A percentile compares a stretch with the other conserved stretches of the same genome.
Evolutionary conservation across 2,113 vertebrate genomes (phyloP).

Genomic region (Coturnix japonica): DNA sequence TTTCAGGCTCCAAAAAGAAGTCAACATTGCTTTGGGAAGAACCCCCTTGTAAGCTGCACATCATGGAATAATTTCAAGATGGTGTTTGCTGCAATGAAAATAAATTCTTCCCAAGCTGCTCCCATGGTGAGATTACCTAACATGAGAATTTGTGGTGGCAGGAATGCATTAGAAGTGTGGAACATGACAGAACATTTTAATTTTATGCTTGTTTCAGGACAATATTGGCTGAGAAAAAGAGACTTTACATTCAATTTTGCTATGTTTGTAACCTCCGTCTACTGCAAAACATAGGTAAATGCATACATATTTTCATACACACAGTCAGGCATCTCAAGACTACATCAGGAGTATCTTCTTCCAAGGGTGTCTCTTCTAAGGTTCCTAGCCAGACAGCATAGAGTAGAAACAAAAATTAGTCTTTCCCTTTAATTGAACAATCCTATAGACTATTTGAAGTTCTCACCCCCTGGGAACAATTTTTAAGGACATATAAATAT

Average conservation of each 20-base stretch:
- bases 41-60: background rate
- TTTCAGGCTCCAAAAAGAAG: background rate
- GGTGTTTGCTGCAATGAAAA: background rate
- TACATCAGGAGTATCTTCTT: background rate
- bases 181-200: accelerated
- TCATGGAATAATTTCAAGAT: background rate
- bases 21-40: background rate
- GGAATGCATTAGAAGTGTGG: background rate
- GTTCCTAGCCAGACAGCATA: background rate
- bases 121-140: background rate
- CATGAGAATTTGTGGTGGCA: accelerated
- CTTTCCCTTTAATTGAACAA: background rate
- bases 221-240: background rate
- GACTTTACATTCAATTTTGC: background rate
- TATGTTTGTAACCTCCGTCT: background rate
- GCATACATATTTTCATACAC: background rate
- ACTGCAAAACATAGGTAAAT: background rate
- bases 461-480: background rate
- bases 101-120: background rate
- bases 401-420: background rate
- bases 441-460: background rate
- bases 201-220: background rate
- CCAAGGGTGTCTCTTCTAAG: background rate
- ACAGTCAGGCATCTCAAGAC: background rate
- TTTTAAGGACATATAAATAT: background rate